These are phyloP conservation scores for Cosmia trapezina DNA, from an alignment of 2,888 invertebrate species.

Conservation along the genomic window DNA sequence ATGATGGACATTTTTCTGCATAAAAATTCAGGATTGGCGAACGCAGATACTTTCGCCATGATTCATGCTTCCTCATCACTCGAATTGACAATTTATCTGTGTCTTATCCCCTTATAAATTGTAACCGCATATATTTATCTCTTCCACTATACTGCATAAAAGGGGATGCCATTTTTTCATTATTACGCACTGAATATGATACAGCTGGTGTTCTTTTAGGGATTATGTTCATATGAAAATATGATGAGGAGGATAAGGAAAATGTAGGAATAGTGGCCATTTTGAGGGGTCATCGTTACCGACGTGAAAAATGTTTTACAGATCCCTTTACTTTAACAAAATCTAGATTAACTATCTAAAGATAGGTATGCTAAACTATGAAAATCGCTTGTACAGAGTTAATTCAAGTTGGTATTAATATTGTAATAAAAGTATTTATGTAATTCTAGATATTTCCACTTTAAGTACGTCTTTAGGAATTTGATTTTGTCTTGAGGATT, in stretches of 20 bases:
- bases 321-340: background rate
- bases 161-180: constrained; percentile 11
- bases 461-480: background rate
- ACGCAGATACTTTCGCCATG: constrained; percentile 23
- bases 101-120: constrained; percentile 50
- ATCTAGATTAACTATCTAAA: background rate
- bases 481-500: background rate
- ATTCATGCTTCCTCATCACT: constrained; percentile 37
- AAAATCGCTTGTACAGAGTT: background rate
- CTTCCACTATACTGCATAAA: constrained; percentile 13
- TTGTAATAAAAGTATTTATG: background rate
- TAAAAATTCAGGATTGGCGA: constrained; percentile 36
- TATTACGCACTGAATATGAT: constrained; percentile 18
- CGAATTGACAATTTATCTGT: constrained; percentile 48
- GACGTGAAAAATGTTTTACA: background rate
- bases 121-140: constrained; percentile 42
- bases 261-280: constrained; percentile 9
- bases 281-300: background rate
- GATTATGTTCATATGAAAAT: constrained; percentile 34
- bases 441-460: background rate
- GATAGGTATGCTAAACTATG: background rate
- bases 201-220: constrained; percentile 10
- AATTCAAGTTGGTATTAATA: background rate
- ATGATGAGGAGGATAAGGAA: constrained; percentile 8
- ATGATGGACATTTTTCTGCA: constrained; percentile 7